Evolutionary conservation across 2,113 vertebrate species (phyloP).

Genomic region (Sander vitreus): DNA sequence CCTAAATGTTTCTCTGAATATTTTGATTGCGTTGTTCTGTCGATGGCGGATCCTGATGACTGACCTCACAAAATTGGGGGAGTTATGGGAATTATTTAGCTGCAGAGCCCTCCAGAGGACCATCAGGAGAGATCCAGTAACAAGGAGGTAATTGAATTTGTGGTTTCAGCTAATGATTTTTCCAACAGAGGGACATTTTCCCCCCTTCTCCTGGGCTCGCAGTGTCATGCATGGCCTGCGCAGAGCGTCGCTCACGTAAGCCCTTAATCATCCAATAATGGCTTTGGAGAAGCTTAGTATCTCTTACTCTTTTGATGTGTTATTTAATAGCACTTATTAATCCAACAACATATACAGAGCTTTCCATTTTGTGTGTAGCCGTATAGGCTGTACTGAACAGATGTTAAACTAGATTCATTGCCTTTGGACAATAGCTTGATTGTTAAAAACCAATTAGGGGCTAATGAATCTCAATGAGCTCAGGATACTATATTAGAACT

Average conservation of each 20-base stretch:
- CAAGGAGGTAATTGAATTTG: constrained; percentile 71
- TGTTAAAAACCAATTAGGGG: constrained; percentile 48
- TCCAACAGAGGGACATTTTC: constrained; percentile 42
- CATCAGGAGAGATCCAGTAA: constrained; percentile 54
- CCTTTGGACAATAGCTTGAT: constrained; percentile 35
- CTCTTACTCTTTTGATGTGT: constrained; percentile 49
- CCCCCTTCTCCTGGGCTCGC: constrained; percentile 23
- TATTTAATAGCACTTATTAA: constrained; percentile 63
- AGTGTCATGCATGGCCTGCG: constrained; percentile 48
- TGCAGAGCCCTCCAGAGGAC: constrained; percentile 37
- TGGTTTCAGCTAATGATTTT: constrained; percentile 70
- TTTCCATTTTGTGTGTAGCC: constrained; percentile 26
- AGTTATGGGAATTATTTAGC: constrained; percentile 53
- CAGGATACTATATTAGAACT: constrained; percentile 2
- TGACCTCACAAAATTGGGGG: constrained; percentile 32
- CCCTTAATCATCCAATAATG: constrained; percentile 60
- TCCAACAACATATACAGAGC: constrained; percentile 40
- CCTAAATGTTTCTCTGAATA: constrained; percentile 15
- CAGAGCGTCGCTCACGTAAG: constrained; percentile 29
- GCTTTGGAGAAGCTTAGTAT: constrained; percentile 56
- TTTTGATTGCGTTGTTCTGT: constrained; percentile 49
- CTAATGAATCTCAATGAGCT: constrained; percentile 34
- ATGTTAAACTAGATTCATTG: constrained; percentile 45
- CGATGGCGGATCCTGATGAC: constrained; percentile 28
- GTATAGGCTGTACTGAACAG: constrained; percentile 29